Percentiles rank a stretch among this genome's conserved stretches.
Evolutionary conservation across 1,140 invertebrate genomes (phyloP).

Genomic region (Drosophila equinoxialis): DNA sequence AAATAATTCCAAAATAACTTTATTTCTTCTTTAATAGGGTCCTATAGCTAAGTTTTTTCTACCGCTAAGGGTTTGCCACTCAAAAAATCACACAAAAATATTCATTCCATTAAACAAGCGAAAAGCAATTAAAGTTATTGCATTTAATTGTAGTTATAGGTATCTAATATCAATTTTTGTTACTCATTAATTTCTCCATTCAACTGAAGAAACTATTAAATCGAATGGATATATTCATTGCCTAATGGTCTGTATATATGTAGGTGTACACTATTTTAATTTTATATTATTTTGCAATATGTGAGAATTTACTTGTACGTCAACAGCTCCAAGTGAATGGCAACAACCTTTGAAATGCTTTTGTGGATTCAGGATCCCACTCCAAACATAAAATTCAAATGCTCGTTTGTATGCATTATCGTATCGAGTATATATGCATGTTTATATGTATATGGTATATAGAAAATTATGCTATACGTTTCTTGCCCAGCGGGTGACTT

Average conservation of each 20-base stretch:
- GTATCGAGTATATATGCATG: background rate
- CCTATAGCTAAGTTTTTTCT: too few relatives aligned
- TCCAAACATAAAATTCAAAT: conserved; percentile 54
- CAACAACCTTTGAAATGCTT: conserved; percentile 50
- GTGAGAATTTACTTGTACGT: conserved; percentile 20
- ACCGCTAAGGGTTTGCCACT: too few relatives aligned
- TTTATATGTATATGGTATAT: conserved; percentile 1
- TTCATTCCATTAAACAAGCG: too few relatives aligned
- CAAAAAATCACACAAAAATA: too few relatives aligned
- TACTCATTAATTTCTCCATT: background rate
- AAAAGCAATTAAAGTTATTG: background rate
- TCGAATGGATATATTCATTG: background rate
- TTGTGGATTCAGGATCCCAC: conserved; percentile 20
- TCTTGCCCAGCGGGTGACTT: conserved; percentile 36
- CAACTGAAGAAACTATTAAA: background rate
- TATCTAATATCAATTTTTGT: background rate
- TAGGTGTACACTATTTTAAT: conserved; percentile 8
- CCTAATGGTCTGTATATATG: conserved; percentile 3
- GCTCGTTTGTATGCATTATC: conserved; percentile 27
- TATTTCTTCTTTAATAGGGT: too few relatives aligned
- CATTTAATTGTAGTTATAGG: background rate
- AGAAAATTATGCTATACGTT: conserved; percentile 29
- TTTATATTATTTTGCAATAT: conserved; percentile 24
- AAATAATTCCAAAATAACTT: too few relatives aligned
- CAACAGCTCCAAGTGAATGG: conserved; percentile 45